Evolutionary conservation across 37 sponge, comb jelly and placozoan genomes (phyloP), one percentile per base, ranked within the genome.

Genomic region (Eunapius fragilis): DNA sequence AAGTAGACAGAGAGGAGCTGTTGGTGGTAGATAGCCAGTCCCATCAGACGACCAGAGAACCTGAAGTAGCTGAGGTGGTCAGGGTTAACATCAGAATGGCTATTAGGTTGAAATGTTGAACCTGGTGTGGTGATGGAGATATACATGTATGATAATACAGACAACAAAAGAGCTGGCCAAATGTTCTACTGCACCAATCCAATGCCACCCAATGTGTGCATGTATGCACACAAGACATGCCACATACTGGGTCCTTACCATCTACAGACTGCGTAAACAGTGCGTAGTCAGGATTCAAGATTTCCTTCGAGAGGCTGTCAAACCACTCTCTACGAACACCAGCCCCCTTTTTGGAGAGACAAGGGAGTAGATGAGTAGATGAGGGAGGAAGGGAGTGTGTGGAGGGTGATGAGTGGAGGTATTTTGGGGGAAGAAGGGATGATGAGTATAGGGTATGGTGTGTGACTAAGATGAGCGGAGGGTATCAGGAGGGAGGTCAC

Each of bases 241-340:
- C n/a, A n/a, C 26, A 34, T 33, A 35, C 41, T 24, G 4, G 3
- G 2, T 28, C 67, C 91, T 58, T 47, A 87, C 98, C 98, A 90
- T 98, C 96, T 30, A 94, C 87, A 30, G 98, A 98, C 70, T 89
- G 96, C 10, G 94, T 95, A 83, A 98, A 98, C 19, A 98, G 98
- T 10, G 98, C 98, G 72, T 98, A 98, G 91, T 98, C 96, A 28
- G 96, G 96, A 83, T 98, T 98, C 58, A 98, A 90, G 27, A 98
- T 77, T 68, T 98, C 98, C 71, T 72, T 41, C 28, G 98, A 96
- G 76, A 98, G 89, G 71, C 79, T 82, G 71, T 98, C 91, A 82
- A 98, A 98, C 94, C 96, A 98, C 80, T 98, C 98, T 31, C 96
- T 76, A 41, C 81, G 83, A 3, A 98, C 98, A 26, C 98, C 98